Base-by-base conservation (phyloP, 2,888 invertebrate genomes). In the Andrena marginata region DNA sequence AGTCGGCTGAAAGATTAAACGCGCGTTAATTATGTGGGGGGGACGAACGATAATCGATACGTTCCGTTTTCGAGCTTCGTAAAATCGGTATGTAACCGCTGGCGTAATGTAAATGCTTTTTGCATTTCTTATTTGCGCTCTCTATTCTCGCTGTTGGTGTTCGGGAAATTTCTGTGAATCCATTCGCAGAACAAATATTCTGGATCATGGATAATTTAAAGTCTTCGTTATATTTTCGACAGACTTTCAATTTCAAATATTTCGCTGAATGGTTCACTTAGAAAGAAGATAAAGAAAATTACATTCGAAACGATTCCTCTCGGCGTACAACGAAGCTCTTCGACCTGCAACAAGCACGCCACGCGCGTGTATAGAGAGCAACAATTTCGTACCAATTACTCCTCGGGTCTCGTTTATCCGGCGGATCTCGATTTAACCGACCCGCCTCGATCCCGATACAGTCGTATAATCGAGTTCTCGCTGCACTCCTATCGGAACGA, bases 391-490 rank as follows among this genome's bases (percentile, higher is more conserved):
- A 60, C 29, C 42, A 13, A 59, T 70, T 20, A 42, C 59, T 70
- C 29, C 6, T 42, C 42, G 35, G 29, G 29, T 56, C 59, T 20
- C 35, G 59, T 29, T 70, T 70, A 70, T 59, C 59, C 29, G 29
- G 20, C 29, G 59, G 29, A 70, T 59, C 48, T 20, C 48, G 48
- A 60, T 60, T 70, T 48, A 70, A 59, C 20, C 8, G 26, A 29
- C 16, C 13, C 33, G 51, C 54, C 68, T 68, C 68, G 54, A 26
- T 54, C 54, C 33, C 33, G 68, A 68, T 68, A 54, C 51, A 68
- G 54, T 68, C 68, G 68, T 23, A 54, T 68, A 70, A 70, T 48
- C 59, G 59, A 59, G 59, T 59, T 70, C 56, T 42, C 59, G 7
- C 20, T 10, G 69, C 56, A 33, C 48, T 48, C 20, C 59, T 29